phyloP scores from a whole-genome alignment of 2,888 invertebrate species.

The Tinea pellionella region DNA sequence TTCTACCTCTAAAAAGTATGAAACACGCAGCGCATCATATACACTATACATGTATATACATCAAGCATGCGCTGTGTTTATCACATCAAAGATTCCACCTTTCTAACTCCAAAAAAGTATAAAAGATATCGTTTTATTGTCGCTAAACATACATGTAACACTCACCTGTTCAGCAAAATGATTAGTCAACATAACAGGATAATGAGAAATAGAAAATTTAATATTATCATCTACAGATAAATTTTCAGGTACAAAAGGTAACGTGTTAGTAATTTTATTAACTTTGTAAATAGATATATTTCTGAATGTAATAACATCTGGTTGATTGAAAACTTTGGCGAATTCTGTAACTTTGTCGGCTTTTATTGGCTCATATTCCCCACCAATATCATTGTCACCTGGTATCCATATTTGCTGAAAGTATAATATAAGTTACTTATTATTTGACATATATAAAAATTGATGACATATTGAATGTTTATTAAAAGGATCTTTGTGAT shows the following conservation, averaged over 20 bases:
- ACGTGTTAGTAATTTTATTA: slow-evolving; percentile 75
- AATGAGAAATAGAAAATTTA: slow-evolving; percentile 79
- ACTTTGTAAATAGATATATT: slow-evolving; percentile 80
- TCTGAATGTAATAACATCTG: slow-evolving; percentile 70
- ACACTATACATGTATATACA: no score
- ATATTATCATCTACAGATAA: slow-evolving; percentile 45
- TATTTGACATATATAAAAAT: no score
- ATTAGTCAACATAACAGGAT: slow-evolving; percentile 52
- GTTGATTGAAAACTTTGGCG: slow-evolving; percentile 78
- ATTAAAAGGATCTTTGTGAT: no score
- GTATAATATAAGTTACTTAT: no score
- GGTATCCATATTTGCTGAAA: slow-evolving; percentile 86
- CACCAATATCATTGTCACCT: slow-evolving; percentile 98
- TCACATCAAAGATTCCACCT: no score
- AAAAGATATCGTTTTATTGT: no score
- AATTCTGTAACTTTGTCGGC: slow-evolving; percentile 78
- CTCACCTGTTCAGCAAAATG: neutral
- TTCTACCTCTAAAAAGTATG: no score
- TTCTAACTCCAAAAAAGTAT: neutral
- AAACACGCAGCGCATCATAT: no score
- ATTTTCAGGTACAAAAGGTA: slow-evolving; percentile 61
- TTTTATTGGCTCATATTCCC: slow-evolving; percentile 83
- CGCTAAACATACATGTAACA: neutral
- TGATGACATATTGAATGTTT: no score
- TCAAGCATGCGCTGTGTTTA: no score